Base-by-base conservation (phyloP, 2,113 vertebrate genomes). In the Ageneiosus marmoratus region DNA sequence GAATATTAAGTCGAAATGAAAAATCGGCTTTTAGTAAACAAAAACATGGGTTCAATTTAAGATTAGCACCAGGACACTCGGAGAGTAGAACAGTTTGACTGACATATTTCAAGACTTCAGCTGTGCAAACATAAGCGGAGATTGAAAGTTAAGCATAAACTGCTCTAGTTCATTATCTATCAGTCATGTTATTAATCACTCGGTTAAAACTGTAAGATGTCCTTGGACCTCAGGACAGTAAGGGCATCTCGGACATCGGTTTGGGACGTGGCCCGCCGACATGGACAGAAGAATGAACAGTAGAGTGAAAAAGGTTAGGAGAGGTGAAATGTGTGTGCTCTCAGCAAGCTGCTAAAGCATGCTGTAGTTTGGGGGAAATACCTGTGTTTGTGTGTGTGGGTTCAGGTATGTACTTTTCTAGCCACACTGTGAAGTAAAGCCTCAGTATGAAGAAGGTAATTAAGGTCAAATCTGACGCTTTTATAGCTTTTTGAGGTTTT, bases 381-480 rank as follows among this genome's bases (percentile, higher is more conserved):
- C 77, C 65, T 84, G 58, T 82, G 67, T 65, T 41, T 83, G 50
- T 65, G 32, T 67, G 70, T 32, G n/a, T 24, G 7, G 12, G 18
- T 44, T n/a, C 34, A 56, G 48, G 79, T 81, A 46, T 81, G 81
- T 83, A 75, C 81, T 67, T 79, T 82, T 84, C 83, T 82, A 77
- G 63, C 75, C 83, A 79, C 79, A 79, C 83, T 82, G 86, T 75
- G 76, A 87, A 87, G 48, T 81, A 60, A 34, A 24, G 79, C 55
- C 74, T 75, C n/a, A 65, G 83, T 79, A 81, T 78, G 50, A 22
- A 29, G 67, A 79, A 53, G 15, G 20, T 27, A 80, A 80, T 41
- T 41, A 20, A 53, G 79, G 32, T 55, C 22, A 10, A 37, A 22
- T 8, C 10, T 32, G 29, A 15, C 4, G 10, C 8, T 27, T 50